phyloP scores from a whole-genome alignment of 2,888 invertebrate genomes.

The Gnatocerus cornutus region DNA sequence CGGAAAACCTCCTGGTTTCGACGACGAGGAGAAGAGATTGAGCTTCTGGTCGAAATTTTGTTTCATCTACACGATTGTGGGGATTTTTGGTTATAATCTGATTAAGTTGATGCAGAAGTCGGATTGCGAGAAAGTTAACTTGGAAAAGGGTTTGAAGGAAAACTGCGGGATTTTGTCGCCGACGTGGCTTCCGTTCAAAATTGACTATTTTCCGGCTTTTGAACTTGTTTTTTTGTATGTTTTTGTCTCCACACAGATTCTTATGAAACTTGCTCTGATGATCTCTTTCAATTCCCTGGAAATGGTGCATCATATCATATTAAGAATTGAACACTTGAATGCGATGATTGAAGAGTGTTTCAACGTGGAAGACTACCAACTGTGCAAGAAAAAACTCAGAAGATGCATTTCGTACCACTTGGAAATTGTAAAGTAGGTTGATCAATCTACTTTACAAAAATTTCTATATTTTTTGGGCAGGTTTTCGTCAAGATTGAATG shows the following conservation, averaged over 20 bases:
- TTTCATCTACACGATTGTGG: conserved; percentile 14
- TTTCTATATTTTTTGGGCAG: conserved; percentile 8
- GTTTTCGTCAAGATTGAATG: conserved; percentile 24
- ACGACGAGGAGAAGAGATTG: conserved; percentile 15
- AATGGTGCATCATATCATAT: conserved; percentile 33
- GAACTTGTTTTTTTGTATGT: conserved; percentile 14
- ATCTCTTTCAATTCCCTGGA: conserved; percentile 21
- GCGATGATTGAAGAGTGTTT: conserved; percentile 36
- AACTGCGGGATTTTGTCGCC: conserved; percentile 24
- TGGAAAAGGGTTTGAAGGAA: conserved; percentile 13
- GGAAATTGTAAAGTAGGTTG: conserved; percentile 30
- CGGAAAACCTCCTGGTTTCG: conserved; percentile 40
- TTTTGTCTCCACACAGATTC: conserved; percentile 4
- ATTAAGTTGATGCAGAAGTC: conserved; percentile 17
- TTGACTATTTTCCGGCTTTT: conserved; percentile 17
- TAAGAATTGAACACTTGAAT: conserved; percentile 42
- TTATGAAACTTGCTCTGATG: conserved; percentile 22
- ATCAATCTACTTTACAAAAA: not conserved
- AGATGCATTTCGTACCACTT: conserved; percentile 32
- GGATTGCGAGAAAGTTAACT: conserved; percentile 13
- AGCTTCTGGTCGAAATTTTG: conserved; percentile 11
- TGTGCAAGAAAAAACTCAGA: conserved; percentile 1
- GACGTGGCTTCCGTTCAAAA: conserved; percentile 18
- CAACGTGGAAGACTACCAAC: conserved; percentile 14
- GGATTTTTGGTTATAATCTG: conserved; percentile 1